These are phyloP conservation scores for Apamea sordens DNA, from an alignment of 2,888 invertebrate species.

Conservation along the genomic window DNA sequence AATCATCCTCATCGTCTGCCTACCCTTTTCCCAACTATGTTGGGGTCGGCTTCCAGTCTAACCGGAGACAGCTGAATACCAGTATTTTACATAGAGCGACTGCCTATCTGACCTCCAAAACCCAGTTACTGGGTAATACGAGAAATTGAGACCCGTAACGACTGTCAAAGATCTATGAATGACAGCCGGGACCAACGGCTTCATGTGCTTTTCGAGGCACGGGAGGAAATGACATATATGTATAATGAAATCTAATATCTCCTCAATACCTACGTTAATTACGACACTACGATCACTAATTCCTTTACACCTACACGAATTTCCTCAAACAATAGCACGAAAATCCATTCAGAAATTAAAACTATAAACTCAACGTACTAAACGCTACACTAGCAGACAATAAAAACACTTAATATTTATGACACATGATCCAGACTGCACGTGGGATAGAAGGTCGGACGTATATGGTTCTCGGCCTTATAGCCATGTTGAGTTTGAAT, in stretches of 20 bases:
- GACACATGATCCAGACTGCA: constrained; percentile 57
- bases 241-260: not conserved
- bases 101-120: too few species aligned
- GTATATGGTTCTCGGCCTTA: constrained; percentile 63
- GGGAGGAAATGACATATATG: too few species aligned
- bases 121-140: too few species aligned
- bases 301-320: not conserved
- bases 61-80: too few species aligned
- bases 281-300: not conserved
- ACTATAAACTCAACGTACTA: constrained; percentile 13
- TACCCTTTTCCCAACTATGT: too few species aligned
- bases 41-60: too few species aligned
- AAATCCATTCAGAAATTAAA: constrained; percentile 15
- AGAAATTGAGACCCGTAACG: too few species aligned
- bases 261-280: not conserved
- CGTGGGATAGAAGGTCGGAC: constrained; percentile 76
- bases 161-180: too few species aligned
- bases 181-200: too few species aligned
- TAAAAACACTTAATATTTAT: constrained; percentile 44
- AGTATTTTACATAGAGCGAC: too few species aligned
- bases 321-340: not conserved
- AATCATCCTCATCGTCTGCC: too few species aligned
- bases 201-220: too few species aligned
- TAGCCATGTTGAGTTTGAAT: constrained; percentile 41
- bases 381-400: constrained; percentile 19